Evolutionary conservation across 2,113 vertebrate species (phyloP).

Genomic region (Chaetura pelagica): DNA sequence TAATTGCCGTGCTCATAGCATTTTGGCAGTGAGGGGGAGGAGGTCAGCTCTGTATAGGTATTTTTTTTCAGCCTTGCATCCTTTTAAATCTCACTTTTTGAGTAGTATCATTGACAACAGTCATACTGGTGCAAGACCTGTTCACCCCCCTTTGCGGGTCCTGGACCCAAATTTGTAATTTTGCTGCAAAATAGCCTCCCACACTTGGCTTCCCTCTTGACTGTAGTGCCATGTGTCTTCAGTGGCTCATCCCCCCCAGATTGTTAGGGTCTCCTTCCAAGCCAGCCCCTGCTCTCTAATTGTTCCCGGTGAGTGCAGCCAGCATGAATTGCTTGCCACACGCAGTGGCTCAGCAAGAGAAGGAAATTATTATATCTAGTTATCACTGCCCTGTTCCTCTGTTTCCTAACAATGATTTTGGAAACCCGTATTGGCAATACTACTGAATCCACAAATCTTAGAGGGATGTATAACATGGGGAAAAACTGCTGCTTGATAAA

Average conservation of each 20-base stretch:
- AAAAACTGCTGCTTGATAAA: not conserved
- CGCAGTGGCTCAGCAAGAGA: not conserved
- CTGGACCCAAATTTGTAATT: not conserved
- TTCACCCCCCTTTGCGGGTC: not conserved
- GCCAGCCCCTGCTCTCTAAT: conserved; percentile 80
- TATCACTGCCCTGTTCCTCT: not conserved
- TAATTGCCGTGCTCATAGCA: not conserved
- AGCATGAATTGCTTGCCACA: conserved; percentile 74
- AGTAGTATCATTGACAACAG: fast-evolving
- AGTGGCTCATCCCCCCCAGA: not conserved
- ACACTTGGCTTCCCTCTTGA: not conserved
- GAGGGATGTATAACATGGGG: not conserved
- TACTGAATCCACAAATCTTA: not conserved
- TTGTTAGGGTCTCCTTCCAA: conserved; percentile 75
- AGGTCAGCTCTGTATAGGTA: not conserved
- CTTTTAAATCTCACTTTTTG: not conserved
- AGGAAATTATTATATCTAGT: not conserved
- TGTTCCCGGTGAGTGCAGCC: conserved; percentile 79
- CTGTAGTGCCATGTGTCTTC: not conserved
- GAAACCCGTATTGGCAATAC: not conserved
- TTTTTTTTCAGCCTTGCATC: not conserved
- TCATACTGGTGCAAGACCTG: not conserved
- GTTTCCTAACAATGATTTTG: not conserved
- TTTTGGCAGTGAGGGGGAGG: not conserved
- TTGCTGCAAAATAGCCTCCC: not conserved